These are phyloP conservation scores for Rosalia funebris DNA, from an alignment of 2,888 invertebrate genomes.

Conservation along the genomic window DNA sequence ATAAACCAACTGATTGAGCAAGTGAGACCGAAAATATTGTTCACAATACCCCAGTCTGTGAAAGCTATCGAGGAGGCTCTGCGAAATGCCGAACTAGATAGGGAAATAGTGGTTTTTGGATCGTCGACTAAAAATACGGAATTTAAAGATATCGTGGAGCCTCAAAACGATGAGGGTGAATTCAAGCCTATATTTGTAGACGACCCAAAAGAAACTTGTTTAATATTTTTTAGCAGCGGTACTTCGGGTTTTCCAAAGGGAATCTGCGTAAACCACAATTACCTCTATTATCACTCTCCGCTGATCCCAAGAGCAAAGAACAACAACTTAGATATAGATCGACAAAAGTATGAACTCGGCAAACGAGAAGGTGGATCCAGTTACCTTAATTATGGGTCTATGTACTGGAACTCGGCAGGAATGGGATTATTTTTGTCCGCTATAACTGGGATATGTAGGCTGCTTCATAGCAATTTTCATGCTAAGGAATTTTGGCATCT, in stretches of 20 bases:
- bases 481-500: slow-evolving; percentile 22
- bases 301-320: slow-evolving; percentile 14
- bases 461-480: slow-evolving; percentile 18
- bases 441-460: slow-evolving; percentile 9
- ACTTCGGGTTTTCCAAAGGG: slow-evolving; percentile 57
- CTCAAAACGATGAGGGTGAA: slow-evolving; percentile 38
- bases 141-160: slow-evolving; percentile 40
- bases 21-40: slow-evolving; percentile 23
- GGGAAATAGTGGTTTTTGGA: slow-evolving; percentile 49
- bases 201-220: slow-evolving; percentile 39
- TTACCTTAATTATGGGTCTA: slow-evolving; percentile 22
- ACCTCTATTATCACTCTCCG: slow-evolving; percentile 9
- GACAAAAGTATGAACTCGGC: slow-evolving; percentile 8
- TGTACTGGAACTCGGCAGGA: slow-evolving; percentile 14
- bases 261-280: slow-evolving; percentile 48
- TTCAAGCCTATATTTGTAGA: slow-evolving; percentile 42
- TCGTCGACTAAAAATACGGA: slow-evolving; percentile 33
- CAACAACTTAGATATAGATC: slow-evolving; percentile 15
- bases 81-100: slow-evolving; percentile 14
- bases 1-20: slow-evolving; percentile 18
- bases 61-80: slow-evolving; percentile 6
- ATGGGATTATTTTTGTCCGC: slow-evolving; percentile 17
- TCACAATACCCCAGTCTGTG: slow-evolving; percentile 10
- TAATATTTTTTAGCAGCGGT: slow-evolving; percentile 54
- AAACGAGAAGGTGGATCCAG: slow-evolving; percentile 7